These are phyloP conservation scores for Orius laevigatus DNA, from an alignment of 1,140 invertebrate species.

Conservation along the genomic window DNA sequence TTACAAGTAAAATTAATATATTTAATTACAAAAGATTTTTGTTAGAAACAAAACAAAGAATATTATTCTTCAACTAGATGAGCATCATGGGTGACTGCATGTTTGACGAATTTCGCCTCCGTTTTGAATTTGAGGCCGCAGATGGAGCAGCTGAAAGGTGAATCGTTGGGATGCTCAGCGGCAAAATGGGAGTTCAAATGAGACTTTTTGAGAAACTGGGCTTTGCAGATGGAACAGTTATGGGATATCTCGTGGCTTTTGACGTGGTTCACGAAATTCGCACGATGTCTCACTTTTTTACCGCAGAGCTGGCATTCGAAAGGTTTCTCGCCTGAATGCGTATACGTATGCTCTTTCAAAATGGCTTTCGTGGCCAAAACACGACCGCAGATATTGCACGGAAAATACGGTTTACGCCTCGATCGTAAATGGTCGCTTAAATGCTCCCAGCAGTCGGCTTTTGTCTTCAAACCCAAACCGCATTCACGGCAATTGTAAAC, in stretches of 20 bases:
- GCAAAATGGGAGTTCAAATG: constrained; percentile 12
- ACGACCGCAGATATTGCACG: constrained; percentile 31
- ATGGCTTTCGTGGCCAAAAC: constrained; percentile 28
- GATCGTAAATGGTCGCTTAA: constrained; percentile 9
- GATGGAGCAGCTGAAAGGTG: constrained; percentile 24
- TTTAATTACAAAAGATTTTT: too few species aligned
- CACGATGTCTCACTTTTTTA: constrained; percentile 25
- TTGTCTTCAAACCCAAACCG: constrained; percentile 5
- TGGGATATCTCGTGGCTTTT: constrained; percentile 12
- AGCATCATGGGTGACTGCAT: constrained; percentile 15
- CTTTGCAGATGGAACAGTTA: constrained; percentile 5
- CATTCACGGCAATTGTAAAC: constrained; percentile 14
- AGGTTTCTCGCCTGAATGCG: constrained; percentile 42
- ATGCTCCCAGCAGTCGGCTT: constrained; percentile 14
- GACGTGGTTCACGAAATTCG: constrained; percentile 19
- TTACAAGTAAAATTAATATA: too few species aligned
- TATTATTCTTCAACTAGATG: constrained; percentile 11
- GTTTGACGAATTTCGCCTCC: constrained; percentile 24
- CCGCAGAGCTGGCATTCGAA: constrained; percentile 40
- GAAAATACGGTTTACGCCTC: constrained; percentile 1
- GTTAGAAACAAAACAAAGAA: too few species aligned
- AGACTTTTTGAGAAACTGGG: constrained; percentile 9
- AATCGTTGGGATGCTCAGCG: constrained; percentile 22
- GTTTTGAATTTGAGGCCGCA: constrained; percentile 28
- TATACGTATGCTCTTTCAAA: constrained; percentile 31